These are phyloP conservation scores for Campylomormyrus numenius DNA, from an alignment of 2,113 vertebrate species.

Conservation along the genomic window DNA sequence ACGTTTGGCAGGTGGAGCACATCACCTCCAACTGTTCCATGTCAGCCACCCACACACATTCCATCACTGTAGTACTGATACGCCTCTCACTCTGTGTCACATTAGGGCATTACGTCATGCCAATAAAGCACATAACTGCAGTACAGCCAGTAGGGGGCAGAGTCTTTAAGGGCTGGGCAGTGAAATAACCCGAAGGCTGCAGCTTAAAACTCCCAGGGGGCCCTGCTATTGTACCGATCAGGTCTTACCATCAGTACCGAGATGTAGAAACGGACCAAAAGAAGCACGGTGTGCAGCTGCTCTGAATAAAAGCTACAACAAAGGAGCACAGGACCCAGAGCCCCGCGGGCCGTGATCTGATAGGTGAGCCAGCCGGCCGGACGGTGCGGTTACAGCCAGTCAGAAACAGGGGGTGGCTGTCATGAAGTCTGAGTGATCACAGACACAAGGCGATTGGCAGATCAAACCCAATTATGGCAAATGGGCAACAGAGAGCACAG, in stretches of 20 bases:
- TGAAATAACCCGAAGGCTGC: not conserved
- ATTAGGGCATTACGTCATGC: not conserved
- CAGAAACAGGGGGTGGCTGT: not conserved
- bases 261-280: not conserved
- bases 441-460: not conserved
- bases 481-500: not conserved
- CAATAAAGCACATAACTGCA: not conserved
- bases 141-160: not conserved
- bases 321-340: not conserved
- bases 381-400: not conserved
- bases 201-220: not conserved
- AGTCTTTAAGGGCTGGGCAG: not conserved
- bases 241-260: not conserved
- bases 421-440: not conserved
- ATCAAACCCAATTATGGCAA: not conserved
- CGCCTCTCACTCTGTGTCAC: not conserved
- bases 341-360: not conserved
- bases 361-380: not conserved
- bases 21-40: not conserved
- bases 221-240: not conserved
- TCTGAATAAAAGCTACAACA: not conserved
- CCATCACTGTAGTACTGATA: not conserved
- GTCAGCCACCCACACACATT: not conserved
- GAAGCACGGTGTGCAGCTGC: not conserved
- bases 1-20: not conserved